phyloP scores from a whole-genome alignment of 2,113 vertebrate species.

The Gobio gobio region DNA sequence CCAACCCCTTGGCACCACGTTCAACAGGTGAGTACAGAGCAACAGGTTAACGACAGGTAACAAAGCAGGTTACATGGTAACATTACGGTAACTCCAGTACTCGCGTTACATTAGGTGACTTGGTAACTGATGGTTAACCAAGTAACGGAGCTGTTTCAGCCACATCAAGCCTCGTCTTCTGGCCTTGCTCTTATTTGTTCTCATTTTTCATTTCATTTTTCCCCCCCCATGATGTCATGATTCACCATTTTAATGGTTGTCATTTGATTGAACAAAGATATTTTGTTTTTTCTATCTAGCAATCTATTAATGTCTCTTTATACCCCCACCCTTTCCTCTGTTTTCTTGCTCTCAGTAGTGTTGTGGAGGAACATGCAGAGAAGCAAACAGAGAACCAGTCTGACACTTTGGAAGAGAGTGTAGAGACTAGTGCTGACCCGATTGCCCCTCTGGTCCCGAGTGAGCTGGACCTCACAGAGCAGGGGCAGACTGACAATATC shows the following conservation, averaged over 20 bases:
- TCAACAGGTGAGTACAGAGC: slow-evolving; percentile 83
- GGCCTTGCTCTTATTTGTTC: slow-evolving; percentile 67
- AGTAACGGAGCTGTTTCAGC: not conserved
- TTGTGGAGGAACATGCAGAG: slow-evolving; percentile 63
- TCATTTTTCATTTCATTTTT: slow-evolving; percentile 30
- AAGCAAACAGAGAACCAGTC: slow-evolving; percentile 62
- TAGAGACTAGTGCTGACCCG: slow-evolving; percentile 60
- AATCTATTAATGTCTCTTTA: not conserved
- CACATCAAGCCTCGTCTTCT: slow-evolving; percentile 45
- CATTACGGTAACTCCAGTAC: slow-evolving; percentile 50
- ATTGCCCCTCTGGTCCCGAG: slow-evolving; percentile 48
- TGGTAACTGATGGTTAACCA: slow-evolving; percentile 30
- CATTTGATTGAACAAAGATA: not conserved
- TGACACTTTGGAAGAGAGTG: slow-evolving; percentile 54
- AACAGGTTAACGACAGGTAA: slow-evolving; percentile 61
- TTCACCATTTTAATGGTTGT: not conserved
- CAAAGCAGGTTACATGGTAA: slow-evolving; percentile 41
- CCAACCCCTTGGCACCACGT: slow-evolving; percentile 81
- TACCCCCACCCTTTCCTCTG: not conserved
- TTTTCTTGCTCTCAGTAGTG: slow-evolving; percentile 55
- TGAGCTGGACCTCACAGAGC: slow-evolving; percentile 60
- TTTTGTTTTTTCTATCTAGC: not conserved
- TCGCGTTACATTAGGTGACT: slow-evolving; percentile 31
- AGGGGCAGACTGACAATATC: slow-evolving; percentile 56
- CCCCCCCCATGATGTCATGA: not conserved